Evolutionary conservation across 2,113 vertebrate species (phyloP), one percentile per base, ranked within the genome.

Genomic region (Phocoena phocoena): DNA sequence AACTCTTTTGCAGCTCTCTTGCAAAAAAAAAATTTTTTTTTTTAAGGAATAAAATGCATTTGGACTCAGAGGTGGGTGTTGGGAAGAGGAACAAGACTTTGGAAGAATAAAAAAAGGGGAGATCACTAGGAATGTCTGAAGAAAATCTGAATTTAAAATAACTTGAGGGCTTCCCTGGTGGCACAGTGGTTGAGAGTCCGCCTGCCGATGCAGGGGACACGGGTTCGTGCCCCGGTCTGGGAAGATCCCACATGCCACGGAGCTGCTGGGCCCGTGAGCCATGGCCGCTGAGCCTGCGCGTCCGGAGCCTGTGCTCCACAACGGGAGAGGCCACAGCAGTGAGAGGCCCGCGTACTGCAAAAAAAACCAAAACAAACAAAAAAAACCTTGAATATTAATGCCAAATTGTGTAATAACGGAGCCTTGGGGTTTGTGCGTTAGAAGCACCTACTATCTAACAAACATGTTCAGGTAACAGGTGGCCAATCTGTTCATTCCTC

Each of bases 1-100:
- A 98, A 97, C 92, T 98, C 97, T 91, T 95, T 93, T 1, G 28
- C 93, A 85, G 96, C 95, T 97, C 58, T 95, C 36, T 50, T 90
- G 92, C n/a, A 80, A 60, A 83, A 96, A 67, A 96, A 67, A 65
- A 55, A 62, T 26, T 6, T n/a, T 14, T 41, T 88, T 41, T 77
- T 50, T 26, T 33, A 86, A 38, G 26, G 3, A 58, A 85, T 82
- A 82, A 86, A 31, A 44, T 25, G 25, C 55, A 25, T 85, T 65
- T 95, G 36, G 65, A 50, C 88, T 86, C 9, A 53, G 50, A 88
- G 44, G 33, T 26, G 44, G 50, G 31, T 53, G 3, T 81, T 92
- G 21, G 6, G 63, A 74, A 81, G 41, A 87, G 2, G 28, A 81
- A 6, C 0, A 76, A 83, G 47, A 62, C 2, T 76, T 89, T 74